Evolutionary conservation across 2,113 vertebrate species (phyloP), one percentile per base, ranked within the genome.

Genomic region (Xyrauchen texanus): DNA sequence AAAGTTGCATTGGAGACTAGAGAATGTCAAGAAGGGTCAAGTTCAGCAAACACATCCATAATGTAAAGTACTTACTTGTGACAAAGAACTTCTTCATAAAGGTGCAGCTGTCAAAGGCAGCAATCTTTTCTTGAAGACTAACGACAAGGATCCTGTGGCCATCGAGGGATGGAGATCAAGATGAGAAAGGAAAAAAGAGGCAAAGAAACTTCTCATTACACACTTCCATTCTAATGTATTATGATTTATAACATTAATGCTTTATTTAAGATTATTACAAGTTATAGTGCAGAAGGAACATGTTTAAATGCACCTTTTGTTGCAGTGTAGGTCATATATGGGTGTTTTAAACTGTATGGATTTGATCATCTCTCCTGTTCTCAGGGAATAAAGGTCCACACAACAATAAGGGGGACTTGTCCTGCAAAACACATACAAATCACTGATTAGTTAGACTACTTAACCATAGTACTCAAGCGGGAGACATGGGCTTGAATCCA

Each of bases 31-130:
- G n/a, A 78, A 15, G n/a, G 44, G 64, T 16, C 62, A 61, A 69
- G 15, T 76, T 76, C 49, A 44, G 73, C 44, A 79, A 47, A 47
- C 64, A 75, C 44, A 64, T 76, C 60, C 66, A 74, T 65, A 64
- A 78, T 21, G 8, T 60, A 8, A 60, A 72, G 61, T 44, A 76
- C 96, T 68, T 95, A 99, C 97, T 99, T 92, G 98, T 99, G 42
- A 99, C 96, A 87, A 99, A 99, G 93, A 99, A 98, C 66, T 97
- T 99, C 91, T 98, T 99, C 42, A 95, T 97, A 90, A 99, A 98
- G 12, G 96, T 98, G 90, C 96, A 98, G 93, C 97, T 99, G 92
- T 99, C 97, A 66, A 99, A 99, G 46, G 97, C 97, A 2, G 98
- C 98, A 0, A 99, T 99, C 92, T 99, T 99, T 90, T 99, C 98